Base-by-base conservation (phyloP, 2,113 vertebrate species). In the Leptocoma aspasia region DNA sequence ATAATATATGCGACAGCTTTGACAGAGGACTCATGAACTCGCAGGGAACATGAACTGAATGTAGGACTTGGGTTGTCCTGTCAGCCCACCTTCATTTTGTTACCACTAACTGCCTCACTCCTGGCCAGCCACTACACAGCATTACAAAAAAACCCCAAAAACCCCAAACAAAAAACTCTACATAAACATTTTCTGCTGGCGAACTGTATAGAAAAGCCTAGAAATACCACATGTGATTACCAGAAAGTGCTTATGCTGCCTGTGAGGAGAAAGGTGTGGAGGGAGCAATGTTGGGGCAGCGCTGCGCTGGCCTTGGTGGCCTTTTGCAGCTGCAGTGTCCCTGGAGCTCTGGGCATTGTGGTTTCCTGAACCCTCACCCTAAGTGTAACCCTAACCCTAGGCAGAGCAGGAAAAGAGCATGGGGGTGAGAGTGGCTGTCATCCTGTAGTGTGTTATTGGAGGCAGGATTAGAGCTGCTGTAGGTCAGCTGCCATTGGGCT, bases 61-160 rank as follows among this genome's bases (percentile, higher is more conserved):
- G 42, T 6, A 80, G 59, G 8, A 44, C 56, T 60, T 39, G 15
- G 21, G 23, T 89, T 92, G 70, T 82, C 49, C 37, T 94, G 5
- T 68, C 44, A 71, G n/a, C 52, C 24, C 37, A 60, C n/a, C n/a
- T 82, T 70, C 14, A 31, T 91, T 94, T 94, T 90, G 30, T 53
- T 63, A 49, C 47, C 5, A 20, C 33, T 87, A 54, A 45, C 57
- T 69, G 44, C 27, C 28, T 93, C 19, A 22, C 57, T 44, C 18
- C 61, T 86, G 68, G 22, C 31, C 15, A 52, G 20, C 15, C 20
- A 27, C 21, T 44, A 27, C 23, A 28, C n/a, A 64, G 53, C 70
- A 84, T 77, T 56, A 68, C n/a, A 44, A 16, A 80, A 50, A 28
- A 6, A 3, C 13, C 54, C 10, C 27, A 12, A 53, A 69, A 59